Conservation (phyloP, 2,888 invertebrate genomes). For the Nemotelus nigrinus region DNA sequence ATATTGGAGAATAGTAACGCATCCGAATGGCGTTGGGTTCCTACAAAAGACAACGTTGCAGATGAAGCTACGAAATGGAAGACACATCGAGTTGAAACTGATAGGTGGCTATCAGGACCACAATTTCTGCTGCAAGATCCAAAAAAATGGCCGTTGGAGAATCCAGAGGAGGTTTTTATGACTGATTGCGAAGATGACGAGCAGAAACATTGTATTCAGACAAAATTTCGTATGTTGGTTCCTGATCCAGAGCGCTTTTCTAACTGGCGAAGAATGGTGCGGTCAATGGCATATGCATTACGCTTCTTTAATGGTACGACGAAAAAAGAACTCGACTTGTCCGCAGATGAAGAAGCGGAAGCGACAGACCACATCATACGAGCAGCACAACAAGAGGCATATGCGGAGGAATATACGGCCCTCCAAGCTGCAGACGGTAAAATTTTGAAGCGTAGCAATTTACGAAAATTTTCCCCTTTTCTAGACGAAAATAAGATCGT, state of each 20-base stretch:
- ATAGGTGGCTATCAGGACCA: too few relatives aligned
- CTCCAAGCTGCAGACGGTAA: not conserved
- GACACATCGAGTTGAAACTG: too few relatives aligned
- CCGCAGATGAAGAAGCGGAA: not conserved
- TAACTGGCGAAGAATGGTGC: conserved; percentile 10
- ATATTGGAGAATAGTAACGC: too few relatives aligned
- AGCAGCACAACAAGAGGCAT: not conserved
- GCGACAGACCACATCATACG: not conserved
- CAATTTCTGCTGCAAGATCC: too few relatives aligned
- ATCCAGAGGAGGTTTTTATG: too few relatives aligned
- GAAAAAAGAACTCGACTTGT: not conserved
- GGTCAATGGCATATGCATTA: conserved; percentile 29
- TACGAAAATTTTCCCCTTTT: not conserved
- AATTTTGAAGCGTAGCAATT: not conserved
- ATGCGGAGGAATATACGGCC: not conserved
- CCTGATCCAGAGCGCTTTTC: conserved; percentile 16
- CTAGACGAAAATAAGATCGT: conserved; percentile 6
- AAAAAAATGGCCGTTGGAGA: too few relatives aligned
- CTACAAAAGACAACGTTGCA: too few relatives aligned
- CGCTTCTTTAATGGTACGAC: not conserved
- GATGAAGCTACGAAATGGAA: too few relatives aligned
- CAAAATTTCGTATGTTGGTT: not conserved
- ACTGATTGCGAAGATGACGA: too few relatives aligned
- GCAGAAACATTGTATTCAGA: not conserved
- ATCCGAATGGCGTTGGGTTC: too few relatives aligned